Percentiles rank a stretch among this genome's conserved stretches.
Conservation (phyloP, 2,888 invertebrate species). For the Epsilonema sp. region DNA sequence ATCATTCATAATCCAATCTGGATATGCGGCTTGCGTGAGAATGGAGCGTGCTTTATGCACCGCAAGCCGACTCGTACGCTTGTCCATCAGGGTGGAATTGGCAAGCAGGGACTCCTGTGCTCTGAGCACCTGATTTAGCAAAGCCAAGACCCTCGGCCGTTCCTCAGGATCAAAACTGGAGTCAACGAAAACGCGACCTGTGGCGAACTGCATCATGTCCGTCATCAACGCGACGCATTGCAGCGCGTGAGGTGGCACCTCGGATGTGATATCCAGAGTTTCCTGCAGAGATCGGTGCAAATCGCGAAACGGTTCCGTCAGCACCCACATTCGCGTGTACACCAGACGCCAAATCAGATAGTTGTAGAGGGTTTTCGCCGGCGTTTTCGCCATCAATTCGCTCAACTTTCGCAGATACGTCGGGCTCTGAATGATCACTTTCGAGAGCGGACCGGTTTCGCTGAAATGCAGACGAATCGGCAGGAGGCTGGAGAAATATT, state of each 20-base stretch:
- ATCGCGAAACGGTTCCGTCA: not conserved
- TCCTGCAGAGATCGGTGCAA: not conserved
- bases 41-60: no score
- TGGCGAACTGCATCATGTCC: not conserved
- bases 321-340: not conserved
- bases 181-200: not conserved
- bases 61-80: no score
- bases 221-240: not conserved
- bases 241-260: not conserved
- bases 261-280: not conserved
- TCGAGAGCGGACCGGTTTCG: not conserved
- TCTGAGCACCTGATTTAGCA: no score
- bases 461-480: not conserved
- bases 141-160: no score
- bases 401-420: not conserved
- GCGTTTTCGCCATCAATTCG: not conserved
- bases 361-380: not conserved
- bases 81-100: no score
- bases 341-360: not conserved
- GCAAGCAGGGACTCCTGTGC: no score
- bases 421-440: not conserved
- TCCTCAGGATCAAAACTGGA: no score
- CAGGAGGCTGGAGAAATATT: not conserved
- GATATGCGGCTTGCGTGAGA: no score
- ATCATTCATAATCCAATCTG: not conserved